These are phyloP conservation scores for Cephalophus harveyi DNA, from an alignment of 2,113 vertebrate genomes.

Conservation along the genomic window DNA sequence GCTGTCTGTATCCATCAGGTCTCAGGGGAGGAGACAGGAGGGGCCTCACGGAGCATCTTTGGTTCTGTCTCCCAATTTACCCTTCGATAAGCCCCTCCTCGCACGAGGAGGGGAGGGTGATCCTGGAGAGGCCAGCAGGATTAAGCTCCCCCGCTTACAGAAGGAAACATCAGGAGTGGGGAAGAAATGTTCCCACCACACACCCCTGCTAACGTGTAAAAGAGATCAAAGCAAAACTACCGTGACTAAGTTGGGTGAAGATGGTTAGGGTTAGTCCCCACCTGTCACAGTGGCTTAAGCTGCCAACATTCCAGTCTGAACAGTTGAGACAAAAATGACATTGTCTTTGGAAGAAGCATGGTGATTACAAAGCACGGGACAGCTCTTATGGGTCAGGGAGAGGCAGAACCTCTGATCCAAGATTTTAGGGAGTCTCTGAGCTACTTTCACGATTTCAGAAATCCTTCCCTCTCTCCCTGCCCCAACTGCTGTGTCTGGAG, in stretches of 20 bases:
- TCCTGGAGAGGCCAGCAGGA: background rate
- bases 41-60: background rate
- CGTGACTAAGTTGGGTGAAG: background rate
- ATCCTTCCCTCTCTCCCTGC: background rate
- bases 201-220: background rate
- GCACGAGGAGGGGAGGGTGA: no score
- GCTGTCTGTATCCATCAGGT: background rate
- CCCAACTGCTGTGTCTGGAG: background rate
- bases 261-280: background rate
- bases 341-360: background rate
- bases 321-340: background rate
- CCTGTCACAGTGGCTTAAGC: background rate
- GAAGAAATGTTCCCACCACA: background rate
- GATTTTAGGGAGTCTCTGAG: background rate
- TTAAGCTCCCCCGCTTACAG: background rate
- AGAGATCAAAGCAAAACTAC: background rate
- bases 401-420: background rate
- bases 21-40: background rate
- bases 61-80: background rate
- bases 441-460: background rate
- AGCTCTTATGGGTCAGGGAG: fast-evolving
- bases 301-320: background rate
- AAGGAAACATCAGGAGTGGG: background rate
- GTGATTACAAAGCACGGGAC: background rate
- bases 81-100: background rate